These are phyloP conservation scores for Microchirus variegatus DNA, from an alignment of 2,797 vertebrate genomes.

Conservation along the genomic window DNA sequence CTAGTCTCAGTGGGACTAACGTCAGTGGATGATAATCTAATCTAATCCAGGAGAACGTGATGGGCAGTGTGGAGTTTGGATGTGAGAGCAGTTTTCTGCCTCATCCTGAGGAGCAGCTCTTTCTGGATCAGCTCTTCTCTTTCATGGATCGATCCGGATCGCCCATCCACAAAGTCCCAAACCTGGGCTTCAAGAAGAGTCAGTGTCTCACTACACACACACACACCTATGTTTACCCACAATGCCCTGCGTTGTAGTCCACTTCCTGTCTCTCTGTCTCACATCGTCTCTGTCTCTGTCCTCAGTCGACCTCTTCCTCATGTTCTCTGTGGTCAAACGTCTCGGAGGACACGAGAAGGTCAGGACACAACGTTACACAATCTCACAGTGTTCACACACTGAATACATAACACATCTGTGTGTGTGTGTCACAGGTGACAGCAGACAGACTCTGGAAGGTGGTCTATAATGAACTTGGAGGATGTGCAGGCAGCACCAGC, in stretches of 20 bases:
- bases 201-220: too few relatives aligned
- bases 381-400: too few relatives aligned
- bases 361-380: conserved; percentile 20
- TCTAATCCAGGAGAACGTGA: conserved; percentile 78
- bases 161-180: conserved; percentile 84
- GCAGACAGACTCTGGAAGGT: conserved; percentile 82
- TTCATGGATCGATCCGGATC: conserved; percentile 81
- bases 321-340: conserved; percentile 83
- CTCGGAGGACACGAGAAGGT: conserved; percentile 84
- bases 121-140: conserved; percentile 81
- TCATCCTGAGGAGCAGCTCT: conserved; percentile 84
- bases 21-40: too few relatives aligned
- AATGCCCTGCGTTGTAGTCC: too few relatives aligned
- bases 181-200: conserved; percentile 88
- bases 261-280: too few relatives aligned
- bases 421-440: conserved; percentile 73
- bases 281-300: background rate
- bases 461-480: conserved; percentile 86
- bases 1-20: too few relatives aligned
- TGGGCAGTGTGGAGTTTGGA: conserved; percentile 79
- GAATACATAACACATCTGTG: background rate
- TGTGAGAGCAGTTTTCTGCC: conserved; percentile 81
- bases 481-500: conserved; percentile 85
- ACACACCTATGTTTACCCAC: too few relatives aligned
- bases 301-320: conserved; percentile 85